phyloP scores from a whole-genome alignment of 1,140 invertebrate species.

The Orius insidiosus region DNA sequence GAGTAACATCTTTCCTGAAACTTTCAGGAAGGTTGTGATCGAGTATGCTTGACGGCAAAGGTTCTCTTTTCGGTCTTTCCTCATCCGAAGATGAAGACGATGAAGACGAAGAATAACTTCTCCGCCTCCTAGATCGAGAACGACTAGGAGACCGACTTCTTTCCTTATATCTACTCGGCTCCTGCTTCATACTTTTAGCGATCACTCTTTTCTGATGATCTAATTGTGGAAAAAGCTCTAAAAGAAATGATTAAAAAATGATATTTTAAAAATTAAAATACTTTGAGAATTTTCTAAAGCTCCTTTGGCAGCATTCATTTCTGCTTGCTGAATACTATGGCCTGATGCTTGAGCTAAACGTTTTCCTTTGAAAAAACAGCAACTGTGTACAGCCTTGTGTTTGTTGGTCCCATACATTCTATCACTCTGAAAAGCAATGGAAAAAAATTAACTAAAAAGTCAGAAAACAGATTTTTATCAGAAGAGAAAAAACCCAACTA shows the following conservation, averaged over 20 bases:
- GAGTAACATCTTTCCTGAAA: too few relatives aligned
- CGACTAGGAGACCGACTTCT: background rate
- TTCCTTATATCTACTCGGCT: conserved; percentile 21
- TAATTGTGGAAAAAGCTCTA: conserved; percentile 71
- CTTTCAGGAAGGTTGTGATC: too few relatives aligned
- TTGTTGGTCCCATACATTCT: conserved; percentile 88
- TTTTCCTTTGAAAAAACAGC: conserved; percentile 85
- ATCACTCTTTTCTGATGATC: conserved; percentile 83
- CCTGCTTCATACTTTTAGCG: conserved; percentile 64
- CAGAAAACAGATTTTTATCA: too few relatives aligned
- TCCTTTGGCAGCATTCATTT: conserved; percentile 91
- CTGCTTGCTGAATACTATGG: conserved; percentile 91
- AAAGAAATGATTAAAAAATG: conserved; percentile 21
- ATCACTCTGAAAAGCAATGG: conserved; percentile 78
- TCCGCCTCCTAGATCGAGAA: too few relatives aligned
- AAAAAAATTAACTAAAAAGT: conserved; percentile 17
- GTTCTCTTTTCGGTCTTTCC: too few relatives aligned
- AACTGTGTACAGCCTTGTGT: conserved; percentile 87
- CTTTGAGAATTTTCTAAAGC: conserved; percentile 64
- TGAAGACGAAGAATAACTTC: too few relatives aligned
- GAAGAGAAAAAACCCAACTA: too few relatives aligned
- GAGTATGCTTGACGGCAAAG: too few relatives aligned
- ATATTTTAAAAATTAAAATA: conserved; percentile 22
- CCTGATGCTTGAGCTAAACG: conserved; percentile 77
- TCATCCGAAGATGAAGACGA: too few relatives aligned